Conservation (phyloP, 2,113 vertebrate genomes). For the Rhynchopsitta pachyrhyncha region DNA sequence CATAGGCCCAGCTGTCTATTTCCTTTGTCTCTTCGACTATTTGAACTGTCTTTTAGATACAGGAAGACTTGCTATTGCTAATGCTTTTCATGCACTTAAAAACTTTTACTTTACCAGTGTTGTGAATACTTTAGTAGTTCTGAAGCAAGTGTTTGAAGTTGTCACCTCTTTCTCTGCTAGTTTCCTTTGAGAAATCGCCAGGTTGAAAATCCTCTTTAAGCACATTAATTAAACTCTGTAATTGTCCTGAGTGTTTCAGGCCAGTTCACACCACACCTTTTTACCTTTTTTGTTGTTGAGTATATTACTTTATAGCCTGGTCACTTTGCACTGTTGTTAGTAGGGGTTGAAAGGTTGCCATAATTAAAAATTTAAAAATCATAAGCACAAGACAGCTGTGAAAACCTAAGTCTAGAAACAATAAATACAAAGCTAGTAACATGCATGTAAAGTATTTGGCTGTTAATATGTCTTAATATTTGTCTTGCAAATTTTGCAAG, state of each 20-base stretch:
- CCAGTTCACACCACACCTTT: background rate
- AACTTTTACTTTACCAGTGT: background rate
- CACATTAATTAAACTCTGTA: background rate
- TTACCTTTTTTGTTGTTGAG: background rate
- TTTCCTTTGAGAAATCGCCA: background rate
- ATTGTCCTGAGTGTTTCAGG: background rate
- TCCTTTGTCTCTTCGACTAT: background rate
- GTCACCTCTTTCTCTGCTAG: background rate
- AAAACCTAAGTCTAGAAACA: constrained; percentile 7
- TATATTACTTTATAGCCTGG: background rate
- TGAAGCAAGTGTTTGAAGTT: background rate
- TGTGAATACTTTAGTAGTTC: background rate
- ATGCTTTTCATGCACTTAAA: background rate
- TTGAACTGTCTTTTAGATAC: constrained; percentile 9
- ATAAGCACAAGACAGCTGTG: background rate
- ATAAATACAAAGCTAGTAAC: background rate
- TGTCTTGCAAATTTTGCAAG: background rate
- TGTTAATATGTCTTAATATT: constrained; percentile 11
- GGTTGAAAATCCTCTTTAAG: background rate
- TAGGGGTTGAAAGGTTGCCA: background rate
- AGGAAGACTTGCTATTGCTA: background rate
- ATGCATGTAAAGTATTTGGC: background rate
- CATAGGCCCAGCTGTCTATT: constrained; percentile 17
- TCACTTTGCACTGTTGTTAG: background rate
- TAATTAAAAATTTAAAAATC: background rate